These are phyloP conservation scores for Cephalotes varians DNA, from an alignment of 2,888 invertebrate genomes.

Conservation along the genomic window DNA sequence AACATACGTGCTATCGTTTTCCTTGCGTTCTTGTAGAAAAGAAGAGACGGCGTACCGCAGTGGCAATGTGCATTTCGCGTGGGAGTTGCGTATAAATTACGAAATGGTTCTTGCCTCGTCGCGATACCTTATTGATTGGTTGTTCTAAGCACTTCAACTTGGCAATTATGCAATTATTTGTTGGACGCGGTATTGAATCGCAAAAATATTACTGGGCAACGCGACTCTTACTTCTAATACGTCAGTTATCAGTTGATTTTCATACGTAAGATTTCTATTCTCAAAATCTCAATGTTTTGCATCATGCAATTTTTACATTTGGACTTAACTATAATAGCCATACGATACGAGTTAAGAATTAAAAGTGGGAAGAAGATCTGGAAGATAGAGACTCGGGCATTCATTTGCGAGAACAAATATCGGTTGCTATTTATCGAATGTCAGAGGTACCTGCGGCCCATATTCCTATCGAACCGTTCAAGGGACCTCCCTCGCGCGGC, in stretches of 20 bases:
- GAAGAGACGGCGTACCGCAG: slow-evolving; percentile 1
- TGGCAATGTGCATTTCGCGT: slow-evolving; percentile 18
- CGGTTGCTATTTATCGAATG: slow-evolving; percentile 74
- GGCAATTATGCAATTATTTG: neutral
- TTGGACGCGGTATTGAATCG: neutral
- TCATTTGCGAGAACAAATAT: slow-evolving; percentile 73
- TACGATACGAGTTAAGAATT: neutral
- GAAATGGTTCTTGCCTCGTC: slow-evolving; percentile 10
- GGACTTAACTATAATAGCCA: neutral
- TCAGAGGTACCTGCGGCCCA: slow-evolving; percentile 72
- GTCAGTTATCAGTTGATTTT: neutral
- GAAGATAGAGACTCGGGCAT: slow-evolving; percentile 57
- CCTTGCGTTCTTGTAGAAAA: slow-evolving; percentile 6
- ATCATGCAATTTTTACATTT: neutral
- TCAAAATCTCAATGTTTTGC: neutral
- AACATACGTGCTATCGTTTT: neutral
- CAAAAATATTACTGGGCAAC: slow-evolving; percentile 12
- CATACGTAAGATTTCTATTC: neutral
- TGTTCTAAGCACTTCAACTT: neutral
- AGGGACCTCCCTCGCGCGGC: slow-evolving; percentile 64
- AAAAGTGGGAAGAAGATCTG: neutral
- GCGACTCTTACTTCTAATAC: neutral
- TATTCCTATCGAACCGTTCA: slow-evolving; percentile 73
- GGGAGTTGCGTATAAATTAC: slow-evolving; percentile 27
- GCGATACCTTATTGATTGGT: slow-evolving; percentile 21